These are phyloP conservation scores for Prochilodus magdalenae DNA, from an alignment of 2,113 vertebrate genomes.

Conservation along the genomic window DNA sequence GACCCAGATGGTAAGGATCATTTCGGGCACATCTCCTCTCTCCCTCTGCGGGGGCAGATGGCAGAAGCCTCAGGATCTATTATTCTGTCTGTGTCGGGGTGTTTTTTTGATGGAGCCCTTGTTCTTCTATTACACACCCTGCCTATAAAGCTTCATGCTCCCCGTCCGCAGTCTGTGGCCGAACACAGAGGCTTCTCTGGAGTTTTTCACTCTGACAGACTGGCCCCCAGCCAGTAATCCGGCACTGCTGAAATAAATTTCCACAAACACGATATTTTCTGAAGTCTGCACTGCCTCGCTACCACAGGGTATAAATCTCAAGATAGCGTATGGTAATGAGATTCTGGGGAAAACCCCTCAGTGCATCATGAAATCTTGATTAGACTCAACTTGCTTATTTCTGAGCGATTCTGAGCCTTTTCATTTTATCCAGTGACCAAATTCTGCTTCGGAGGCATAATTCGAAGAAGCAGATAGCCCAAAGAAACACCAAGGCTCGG, in stretches of 20 bases:
- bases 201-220: not conserved
- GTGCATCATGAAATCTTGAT: not conserved
- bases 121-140: not conserved
- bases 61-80: not conserved
- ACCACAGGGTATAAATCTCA: not conserved
- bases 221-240: not conserved
- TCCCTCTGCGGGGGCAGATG: not conserved
- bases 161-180: not conserved
- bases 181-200: not conserved
- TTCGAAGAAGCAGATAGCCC: too few species aligned
- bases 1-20: conserved; percentile 78
- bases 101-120: too few species aligned
- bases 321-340: not conserved
- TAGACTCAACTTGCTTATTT: too few species aligned
- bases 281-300: too few species aligned
- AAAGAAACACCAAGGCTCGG: too few species aligned
- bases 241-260: not conserved
- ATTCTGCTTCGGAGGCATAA: too few species aligned
- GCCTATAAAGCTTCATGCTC: not conserved
- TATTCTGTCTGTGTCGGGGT: not conserved
- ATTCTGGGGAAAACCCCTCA: not conserved
- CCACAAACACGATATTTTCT: not conserved
- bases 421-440: too few species aligned
- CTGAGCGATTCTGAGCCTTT: too few species aligned
- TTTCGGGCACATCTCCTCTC: conserved; percentile 4